These are phyloP conservation scores for Sminthurinus signatus DNA, from an alignment of 1,140 invertebrate genomes.

Conservation along the genomic window DNA sequence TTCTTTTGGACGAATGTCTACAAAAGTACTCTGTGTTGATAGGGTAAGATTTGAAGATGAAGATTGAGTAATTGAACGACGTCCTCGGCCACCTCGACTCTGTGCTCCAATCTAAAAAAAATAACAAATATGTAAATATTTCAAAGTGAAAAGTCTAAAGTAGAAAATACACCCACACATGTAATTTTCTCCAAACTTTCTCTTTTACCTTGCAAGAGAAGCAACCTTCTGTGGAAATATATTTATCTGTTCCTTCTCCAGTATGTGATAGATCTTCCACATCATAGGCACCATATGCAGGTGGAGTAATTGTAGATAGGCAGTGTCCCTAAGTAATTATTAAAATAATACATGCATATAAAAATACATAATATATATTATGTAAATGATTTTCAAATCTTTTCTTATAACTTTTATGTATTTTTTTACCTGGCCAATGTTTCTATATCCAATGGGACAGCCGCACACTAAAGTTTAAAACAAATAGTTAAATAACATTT, in stretches of 20 bases:
- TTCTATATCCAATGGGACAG: constrained; percentile 69
- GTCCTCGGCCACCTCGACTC: constrained; percentile 23
- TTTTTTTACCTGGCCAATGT: constrained; percentile 26
- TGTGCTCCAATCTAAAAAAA: constrained; percentile 27
- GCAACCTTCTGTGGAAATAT: constrained; percentile 80
- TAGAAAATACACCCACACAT: constrained; percentile 6
- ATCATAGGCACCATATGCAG: constrained; percentile 52
- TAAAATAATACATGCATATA: too few relatives aligned
- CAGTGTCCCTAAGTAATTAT: constrained; percentile 64
- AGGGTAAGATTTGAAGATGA: constrained; percentile 26
- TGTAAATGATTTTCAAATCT: too few relatives aligned
- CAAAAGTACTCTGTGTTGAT: constrained; percentile 30
- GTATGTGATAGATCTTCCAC: constrained; percentile 55
- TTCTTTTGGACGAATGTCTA: constrained; percentile 44
- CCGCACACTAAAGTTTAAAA: too few relatives aligned
- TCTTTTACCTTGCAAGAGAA: constrained; percentile 73
- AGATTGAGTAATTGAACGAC: constrained; percentile 16
- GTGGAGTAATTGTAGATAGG: constrained; percentile 64
- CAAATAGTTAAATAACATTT: too few relatives aligned
- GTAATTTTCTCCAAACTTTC: too few relatives aligned
- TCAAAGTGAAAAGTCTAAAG: constrained; percentile 9
- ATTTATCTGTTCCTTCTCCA: constrained; percentile 53
- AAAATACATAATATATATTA: too few relatives aligned
- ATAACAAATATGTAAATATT: constrained; percentile 14
- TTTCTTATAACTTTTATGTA: too few relatives aligned